Evolutionary conservation across 2,888 invertebrate species (phyloP).

Genomic region (Phaonia tiefii): DNA sequence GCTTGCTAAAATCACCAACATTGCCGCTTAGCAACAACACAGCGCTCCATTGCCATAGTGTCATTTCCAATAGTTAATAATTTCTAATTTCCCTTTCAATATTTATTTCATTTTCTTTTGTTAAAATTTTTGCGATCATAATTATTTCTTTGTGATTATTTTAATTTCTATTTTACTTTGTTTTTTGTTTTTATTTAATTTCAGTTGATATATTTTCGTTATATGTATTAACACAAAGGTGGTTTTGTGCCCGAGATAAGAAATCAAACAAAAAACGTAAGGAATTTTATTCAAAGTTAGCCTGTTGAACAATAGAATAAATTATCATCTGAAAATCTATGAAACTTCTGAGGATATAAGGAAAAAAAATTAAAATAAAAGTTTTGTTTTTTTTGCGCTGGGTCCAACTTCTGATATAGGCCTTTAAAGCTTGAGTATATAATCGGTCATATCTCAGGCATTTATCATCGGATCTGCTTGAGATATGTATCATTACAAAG

Average conservation of each 20-base stretch:
- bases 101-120: slow-evolving; percentile 5
- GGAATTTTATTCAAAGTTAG: too few relatives aligned
- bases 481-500: too few relatives aligned
- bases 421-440: too few relatives aligned
- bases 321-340: too few relatives aligned
- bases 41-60: neutral
- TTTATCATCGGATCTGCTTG: too few relatives aligned
- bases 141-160: neutral
- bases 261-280: slow-evolving; percentile 26
- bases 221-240: slow-evolving; percentile 39
- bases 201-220: slow-evolving; percentile 50
- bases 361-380: too few relatives aligned
- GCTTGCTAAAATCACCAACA: neutral
- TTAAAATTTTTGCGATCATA: slow-evolving; percentile 2
- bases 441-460: too few relatives aligned
- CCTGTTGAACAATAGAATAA: too few relatives aligned
- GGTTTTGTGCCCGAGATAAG: slow-evolving; percentile 7
- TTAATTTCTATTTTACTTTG: slow-evolving; percentile 7
- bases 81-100: neutral
- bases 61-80: too few relatives aligned
- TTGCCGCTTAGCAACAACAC: slow-evolving; percentile 1
- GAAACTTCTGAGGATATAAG: too few relatives aligned
- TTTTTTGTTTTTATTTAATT: slow-evolving; percentile 39
- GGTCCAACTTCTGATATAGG: too few relatives aligned
- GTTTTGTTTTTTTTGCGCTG: too few relatives aligned